Base-by-base conservation (phyloP, 2,113 vertebrate species). In the Regulus satrapa region DNA sequence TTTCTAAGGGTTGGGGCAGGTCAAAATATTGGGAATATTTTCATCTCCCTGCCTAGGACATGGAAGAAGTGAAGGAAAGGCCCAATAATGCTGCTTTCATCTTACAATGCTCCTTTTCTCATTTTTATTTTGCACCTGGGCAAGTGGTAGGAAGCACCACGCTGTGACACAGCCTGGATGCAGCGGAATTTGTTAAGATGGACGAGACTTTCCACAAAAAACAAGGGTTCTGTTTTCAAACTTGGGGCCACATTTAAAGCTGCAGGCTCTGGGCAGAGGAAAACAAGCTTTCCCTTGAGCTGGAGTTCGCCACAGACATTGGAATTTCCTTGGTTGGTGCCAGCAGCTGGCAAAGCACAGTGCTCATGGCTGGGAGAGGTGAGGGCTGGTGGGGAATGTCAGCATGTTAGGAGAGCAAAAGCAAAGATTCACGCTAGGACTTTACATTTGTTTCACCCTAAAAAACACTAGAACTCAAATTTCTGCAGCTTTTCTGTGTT, bases 201-300 rank as follows among this genome's bases (percentile, higher is more conserved):
- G 16, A 74, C 1, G 21, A 55, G 59, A 43, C 11, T 88, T 92
- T 85, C 74, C 45, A 23, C 3, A 3, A 63, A 54, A 71, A 84
- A 90, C 46, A 66, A 77, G 49, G 28, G 19, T 18, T 49, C 34
- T 59, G 4, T 80, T 94, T 62, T 85, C 51, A 80, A 38, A 34
- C 41, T 51, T 31, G 28, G 34, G 41, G 31, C 40, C 43, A 4
- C 34, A 28, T 49, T 80, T 55, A 68, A 89, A 41, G 15, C 56
- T 75, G 25, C 48, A 84, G 68, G 51, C 87, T 88, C 68, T 25
- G 84, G 55, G 38, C 76, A 80, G 63, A 58, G 72, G 41, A 81
- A 91, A 88, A 83, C 76, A 94, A 94, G 45, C 59, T 83, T 46
- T 7, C 80, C 58, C 72, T 92, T 88, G 72, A 91, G 67, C 41